These are phyloP conservation scores for Malurus cyaneus DNA, from an alignment of 2,113 vertebrate species.

Conservation along the genomic window DNA sequence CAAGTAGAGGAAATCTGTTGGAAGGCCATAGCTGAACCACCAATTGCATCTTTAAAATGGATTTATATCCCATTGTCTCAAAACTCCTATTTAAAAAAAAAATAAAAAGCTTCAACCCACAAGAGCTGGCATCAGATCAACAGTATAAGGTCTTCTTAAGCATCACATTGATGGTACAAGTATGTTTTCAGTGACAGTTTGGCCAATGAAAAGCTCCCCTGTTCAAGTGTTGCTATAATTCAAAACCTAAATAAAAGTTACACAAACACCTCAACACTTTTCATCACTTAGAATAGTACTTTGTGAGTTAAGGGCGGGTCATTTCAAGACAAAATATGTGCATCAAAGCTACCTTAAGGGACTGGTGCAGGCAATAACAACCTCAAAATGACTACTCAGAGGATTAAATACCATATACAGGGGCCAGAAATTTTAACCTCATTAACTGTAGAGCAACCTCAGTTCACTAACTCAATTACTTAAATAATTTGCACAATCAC, in stretches of 20 bases:
- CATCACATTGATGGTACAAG: background rate
- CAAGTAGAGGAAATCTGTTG: background rate
- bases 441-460: background rate
- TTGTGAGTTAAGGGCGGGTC: background rate
- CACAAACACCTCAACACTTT: background rate
- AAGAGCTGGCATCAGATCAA: conserved; percentile 15
- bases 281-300: background rate
- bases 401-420: background rate
- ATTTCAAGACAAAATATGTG: background rate
- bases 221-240: background rate
- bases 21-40: background rate
- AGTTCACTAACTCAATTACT: background rate
- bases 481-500: background rate
- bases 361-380: background rate
- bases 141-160: background rate
- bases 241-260: background rate
- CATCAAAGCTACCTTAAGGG: background rate
- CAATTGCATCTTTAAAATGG: background rate
- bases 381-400: background rate
- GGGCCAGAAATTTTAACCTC: background rate
- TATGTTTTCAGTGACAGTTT: background rate
- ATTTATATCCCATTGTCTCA: conserved; percentile 18
- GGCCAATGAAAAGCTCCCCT: background rate
- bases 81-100: background rate
- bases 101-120: background rate